Evolutionary conservation across 2,888 invertebrate genomes (phyloP).

Genomic region (Eristalis arbustorum): DNA sequence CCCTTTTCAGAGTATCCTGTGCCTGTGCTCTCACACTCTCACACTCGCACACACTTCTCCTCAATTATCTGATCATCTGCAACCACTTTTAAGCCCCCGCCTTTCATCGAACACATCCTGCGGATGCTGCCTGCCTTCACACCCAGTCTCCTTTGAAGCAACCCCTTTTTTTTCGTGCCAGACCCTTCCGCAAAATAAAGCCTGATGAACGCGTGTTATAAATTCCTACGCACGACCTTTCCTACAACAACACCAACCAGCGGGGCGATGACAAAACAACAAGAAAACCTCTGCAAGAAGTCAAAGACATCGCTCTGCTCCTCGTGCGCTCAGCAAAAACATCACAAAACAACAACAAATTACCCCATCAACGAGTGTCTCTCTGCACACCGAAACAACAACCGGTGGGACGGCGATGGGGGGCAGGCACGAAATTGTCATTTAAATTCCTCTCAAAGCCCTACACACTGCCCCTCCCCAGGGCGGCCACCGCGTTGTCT

Average conservation of each 20-base stretch:
- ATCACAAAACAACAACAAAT: conserved; percentile 36
- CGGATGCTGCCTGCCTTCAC: background rate
- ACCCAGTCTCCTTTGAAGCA: background rate
- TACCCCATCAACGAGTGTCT: background rate
- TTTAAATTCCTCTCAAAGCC: conserved; percentile 66
- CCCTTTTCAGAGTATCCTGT: background rate
- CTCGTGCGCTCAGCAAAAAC: background rate
- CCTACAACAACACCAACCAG: conserved; percentile 6
- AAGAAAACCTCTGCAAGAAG: conserved; percentile 12
- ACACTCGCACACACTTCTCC: background rate
- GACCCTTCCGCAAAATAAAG: too few species aligned
- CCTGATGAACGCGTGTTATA: conserved; percentile 18
- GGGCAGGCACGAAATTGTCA: conserved; percentile 50
- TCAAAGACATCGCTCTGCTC: background rate
- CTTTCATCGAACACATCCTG: background rate
- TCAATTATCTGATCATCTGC: background rate
- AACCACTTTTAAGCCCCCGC: background rate
- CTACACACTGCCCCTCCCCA: background rate
- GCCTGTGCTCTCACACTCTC: too few species aligned
- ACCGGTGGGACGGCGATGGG: background rate
- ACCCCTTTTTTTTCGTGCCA: background rate
- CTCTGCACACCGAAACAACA: background rate
- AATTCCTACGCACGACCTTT: conserved; percentile 59
- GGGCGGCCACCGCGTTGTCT: background rate
- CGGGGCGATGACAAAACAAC: background rate